Percentiles rank a stretch among this genome's conserved stretches.
Conservation (phyloP, 2,113 vertebrate genomes). For the Peromyscus polionotus region DNA sequence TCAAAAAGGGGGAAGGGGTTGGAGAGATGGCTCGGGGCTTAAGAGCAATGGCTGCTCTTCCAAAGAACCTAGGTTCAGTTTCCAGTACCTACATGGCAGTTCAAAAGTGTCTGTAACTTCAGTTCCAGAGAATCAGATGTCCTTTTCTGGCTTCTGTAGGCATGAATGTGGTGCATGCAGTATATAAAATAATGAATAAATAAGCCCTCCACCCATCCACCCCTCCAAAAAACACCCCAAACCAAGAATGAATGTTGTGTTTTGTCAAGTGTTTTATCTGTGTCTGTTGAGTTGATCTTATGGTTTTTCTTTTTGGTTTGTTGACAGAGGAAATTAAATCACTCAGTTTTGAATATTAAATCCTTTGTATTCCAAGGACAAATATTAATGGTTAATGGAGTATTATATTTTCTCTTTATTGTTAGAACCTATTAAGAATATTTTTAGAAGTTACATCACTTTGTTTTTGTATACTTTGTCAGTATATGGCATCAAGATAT, state of each 20-base stretch:
- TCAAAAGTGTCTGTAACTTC: not conserved
- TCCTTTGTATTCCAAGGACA: not conserved
- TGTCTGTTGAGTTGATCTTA: not conserved
- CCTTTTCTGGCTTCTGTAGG: not conserved
- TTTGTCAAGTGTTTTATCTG: not conserved
- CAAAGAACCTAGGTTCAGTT: not conserved
- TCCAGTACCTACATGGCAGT: not conserved
- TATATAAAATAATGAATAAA: not conserved
- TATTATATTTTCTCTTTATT: not conserved
- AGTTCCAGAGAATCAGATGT: not conserved
- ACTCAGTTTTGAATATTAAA: not conserved
- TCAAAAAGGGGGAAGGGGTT: not conserved
- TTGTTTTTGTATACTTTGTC: conserved; percentile 22
- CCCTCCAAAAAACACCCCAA: not conserved
- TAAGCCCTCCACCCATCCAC: not conserved
- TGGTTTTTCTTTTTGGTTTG: not conserved
- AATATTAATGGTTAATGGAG: not conserved
- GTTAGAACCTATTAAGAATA: not conserved
- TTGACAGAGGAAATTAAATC: not conserved
- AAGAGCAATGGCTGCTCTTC: not conserved
- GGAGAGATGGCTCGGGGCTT: not conserved
- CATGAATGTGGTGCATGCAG: not conserved
- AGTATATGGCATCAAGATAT: conserved; percentile 4
- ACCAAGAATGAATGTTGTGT: not conserved
- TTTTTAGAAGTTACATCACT: not conserved